Conservation (phyloP, 2,113 vertebrate species). For the Indicator maculatus region DNA sequence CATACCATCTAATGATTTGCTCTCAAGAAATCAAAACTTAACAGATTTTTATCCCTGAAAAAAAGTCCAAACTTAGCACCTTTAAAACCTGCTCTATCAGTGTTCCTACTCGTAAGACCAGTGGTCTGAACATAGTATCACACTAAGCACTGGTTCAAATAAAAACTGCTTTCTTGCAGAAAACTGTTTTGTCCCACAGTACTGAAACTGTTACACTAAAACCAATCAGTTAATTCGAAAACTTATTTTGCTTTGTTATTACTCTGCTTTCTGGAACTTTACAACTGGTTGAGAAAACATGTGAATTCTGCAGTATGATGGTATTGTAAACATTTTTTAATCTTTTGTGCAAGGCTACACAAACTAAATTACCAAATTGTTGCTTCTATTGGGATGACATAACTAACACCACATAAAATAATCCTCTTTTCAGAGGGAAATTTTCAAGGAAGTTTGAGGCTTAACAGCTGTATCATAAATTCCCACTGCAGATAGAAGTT, state of each 20-base stretch:
- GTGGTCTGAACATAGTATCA: background rate
- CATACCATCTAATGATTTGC: background rate
- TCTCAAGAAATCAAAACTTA: background rate
- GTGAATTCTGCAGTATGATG: background rate
- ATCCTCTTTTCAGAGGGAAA: background rate
- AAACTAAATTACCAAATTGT: background rate
- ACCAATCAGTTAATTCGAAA: background rate
- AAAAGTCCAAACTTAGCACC: background rate
- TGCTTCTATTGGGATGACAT: background rate
- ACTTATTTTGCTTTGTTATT: background rate
- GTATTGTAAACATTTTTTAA: background rate
- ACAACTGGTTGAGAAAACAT: background rate
- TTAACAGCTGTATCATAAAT: background rate
- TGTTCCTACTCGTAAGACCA: background rate
- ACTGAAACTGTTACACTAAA: background rate
- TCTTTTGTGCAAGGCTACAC: background rate
- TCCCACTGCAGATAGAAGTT: background rate
- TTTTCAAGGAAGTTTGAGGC: background rate
- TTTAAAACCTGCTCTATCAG: background rate
- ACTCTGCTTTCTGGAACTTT: background rate
- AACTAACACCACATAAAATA: background rate
- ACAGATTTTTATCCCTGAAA: background rate
- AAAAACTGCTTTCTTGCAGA: background rate
- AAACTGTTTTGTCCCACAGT: background rate
- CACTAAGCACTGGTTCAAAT: background rate